Base-by-base conservation (phyloP, 1,140 invertebrate genomes). In the Drosophila nannoptera region DNA sequence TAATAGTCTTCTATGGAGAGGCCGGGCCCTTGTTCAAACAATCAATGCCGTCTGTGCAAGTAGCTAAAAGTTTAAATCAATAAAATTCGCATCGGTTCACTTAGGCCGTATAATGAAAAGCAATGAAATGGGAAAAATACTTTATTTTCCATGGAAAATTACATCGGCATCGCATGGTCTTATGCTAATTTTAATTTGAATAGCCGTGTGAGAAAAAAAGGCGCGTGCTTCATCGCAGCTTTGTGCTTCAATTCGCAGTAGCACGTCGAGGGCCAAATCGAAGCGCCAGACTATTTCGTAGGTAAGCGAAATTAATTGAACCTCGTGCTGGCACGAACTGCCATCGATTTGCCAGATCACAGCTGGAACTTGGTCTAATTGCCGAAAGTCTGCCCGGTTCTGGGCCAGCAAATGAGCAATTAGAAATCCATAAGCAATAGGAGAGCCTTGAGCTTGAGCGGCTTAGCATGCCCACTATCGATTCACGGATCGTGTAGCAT, bases 51-150 rank as follows among this genome's bases (percentile, higher is more conserved):
- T 66, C 69, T 68, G 52, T 64, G 62, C 62, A 43, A 45, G 40
- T 62, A 84, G 80, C 80, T 84, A 84, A 84, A 84, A 86, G 66
- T 84, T 84, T 84, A 86, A 84, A 84, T 80, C 80, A 84, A 84
- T 84, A 84, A 76, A 73, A 74, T 86, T 82, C 16, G 81, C 66
- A 52, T 49, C 59, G 59, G 64, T 64, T 68, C 69, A 67, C 63
- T 75, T 62, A 68, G 58, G 53, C 36, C 22, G 49, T 54, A 61
- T 65, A 61, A 55, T 59, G 16, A 60, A 53, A 53, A 33, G 36
- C 50, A 58, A 55, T 43, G 49, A 32, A 32, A 29, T 7, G 62
- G 54, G 53, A 59, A 66, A 70, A 59, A 58, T 70, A 66, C 68
- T 36, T 9, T 76, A 77, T 80, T 84, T 84, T 84, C 81, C 80